A percentile compares a stretch with the other conserved stretches of the same genome.
Evolutionary conservation across 2,113 vertebrate genomes (phyloP).

Genomic region (Nestor notabilis): DNA sequence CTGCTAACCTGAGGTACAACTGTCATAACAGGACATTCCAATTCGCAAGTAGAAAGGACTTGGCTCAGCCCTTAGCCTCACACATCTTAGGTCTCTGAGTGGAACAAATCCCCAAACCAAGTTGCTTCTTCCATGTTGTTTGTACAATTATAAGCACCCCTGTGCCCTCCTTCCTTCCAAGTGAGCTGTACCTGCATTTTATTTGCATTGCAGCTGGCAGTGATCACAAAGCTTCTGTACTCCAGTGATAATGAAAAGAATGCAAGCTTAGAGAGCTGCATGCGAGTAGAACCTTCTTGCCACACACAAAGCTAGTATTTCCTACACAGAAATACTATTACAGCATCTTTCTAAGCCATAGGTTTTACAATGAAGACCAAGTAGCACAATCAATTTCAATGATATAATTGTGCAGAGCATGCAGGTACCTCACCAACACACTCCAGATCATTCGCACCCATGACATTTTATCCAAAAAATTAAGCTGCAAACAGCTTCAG

Average conservation of each 20-base stretch:
- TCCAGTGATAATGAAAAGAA: background rate
- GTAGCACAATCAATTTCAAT: constrained; percentile 66
- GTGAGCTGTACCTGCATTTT: background rate
- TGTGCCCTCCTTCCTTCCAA: background rate
- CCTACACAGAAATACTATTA: background rate
- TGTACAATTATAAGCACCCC: background rate
- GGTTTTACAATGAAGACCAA: constrained; percentile 65
- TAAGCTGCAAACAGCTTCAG: constrained; percentile 67
- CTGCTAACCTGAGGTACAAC: background rate
- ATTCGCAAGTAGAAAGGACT: background rate
- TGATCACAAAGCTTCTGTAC: background rate
- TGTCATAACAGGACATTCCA: background rate
- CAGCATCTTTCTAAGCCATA: background rate
- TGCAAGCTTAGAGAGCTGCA: background rate
- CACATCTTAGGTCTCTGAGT: background rate
- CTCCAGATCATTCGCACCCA: constrained; percentile 68
- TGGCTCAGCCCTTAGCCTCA: background rate
- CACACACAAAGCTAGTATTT: background rate
- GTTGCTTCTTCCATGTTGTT: background rate
- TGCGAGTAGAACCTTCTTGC: background rate
- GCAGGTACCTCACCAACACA: constrained; percentile 38
- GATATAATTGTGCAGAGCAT: constrained; percentile 52
- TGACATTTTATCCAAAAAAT: constrained; percentile 58
- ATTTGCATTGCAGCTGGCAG: background rate
- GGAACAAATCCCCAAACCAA: background rate